Base-by-base conservation (phyloP, 2,888 invertebrate genomes). In the Dexiosoma caninum region DNA sequence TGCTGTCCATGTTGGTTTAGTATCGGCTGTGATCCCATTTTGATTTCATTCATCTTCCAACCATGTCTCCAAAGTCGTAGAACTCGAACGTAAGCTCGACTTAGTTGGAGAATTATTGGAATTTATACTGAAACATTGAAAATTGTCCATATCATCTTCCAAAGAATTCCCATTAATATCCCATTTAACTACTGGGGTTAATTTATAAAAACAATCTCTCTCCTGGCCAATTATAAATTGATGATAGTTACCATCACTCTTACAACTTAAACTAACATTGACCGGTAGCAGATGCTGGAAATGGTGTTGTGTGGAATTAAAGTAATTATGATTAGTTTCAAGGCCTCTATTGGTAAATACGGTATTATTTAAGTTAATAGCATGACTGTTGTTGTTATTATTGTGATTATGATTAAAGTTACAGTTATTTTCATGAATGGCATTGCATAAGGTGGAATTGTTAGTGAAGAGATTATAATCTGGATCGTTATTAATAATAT, bases 1-100 rank as follows among this genome's bases (percentile, higher is more conserved):
- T 51, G 6, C 27, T 51, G 14, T 30, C 14, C 30, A 51, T 44
- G 2, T 42, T 16, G 0, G n/a, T n/a, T n/a, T n/a, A n/a, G n/a
- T n/a, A n/a, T n/a, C n/a, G n/a, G n/a, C n/a, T n/a, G n/a, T n/a
- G n/a, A n/a, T 16, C 30, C 12, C 42, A 21, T 62, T 40, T 16
- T 16, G 6, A 16, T 27, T 42, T 21, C 74, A 77, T 76, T 90
- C 87, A 64, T 90, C 90, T 78, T 90, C 90, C 69, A 90, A 78
- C 90, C 90, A 90, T 1, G 90, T 90, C 76, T 90, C 90, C 30
- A 89, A 75, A 2, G 90, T 90, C 53, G 89, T 89, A 40, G 90
- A 87, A 83, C 90, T 90, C 30, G 89, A 90, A 78, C 86, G 87
- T 53, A 87, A 86, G 62, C 90, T 89, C 23, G 89, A 88, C 77